phyloP scores from a whole-genome alignment of 2,113 vertebrate species.

The Corythornis vintsioides region DNA sequence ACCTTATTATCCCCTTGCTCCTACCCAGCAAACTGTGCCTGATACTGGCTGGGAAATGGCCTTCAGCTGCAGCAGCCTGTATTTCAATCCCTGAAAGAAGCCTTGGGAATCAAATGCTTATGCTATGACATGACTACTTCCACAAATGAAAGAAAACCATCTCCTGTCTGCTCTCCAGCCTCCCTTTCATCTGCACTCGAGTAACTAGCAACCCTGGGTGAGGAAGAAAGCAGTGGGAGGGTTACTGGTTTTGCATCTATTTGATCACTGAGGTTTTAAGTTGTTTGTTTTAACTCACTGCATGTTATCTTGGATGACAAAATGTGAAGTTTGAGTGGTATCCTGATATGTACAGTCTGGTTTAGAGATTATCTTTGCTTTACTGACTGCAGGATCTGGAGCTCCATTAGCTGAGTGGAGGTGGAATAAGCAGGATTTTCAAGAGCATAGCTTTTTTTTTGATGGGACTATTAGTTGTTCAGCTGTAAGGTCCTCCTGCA shows the following conservation, averaged over 20 bases:
- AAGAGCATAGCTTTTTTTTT: background rate
- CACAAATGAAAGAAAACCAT: background rate
- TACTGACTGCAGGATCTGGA: background rate
- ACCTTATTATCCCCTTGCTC: background rate
- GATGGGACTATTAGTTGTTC: background rate
- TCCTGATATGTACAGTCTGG: background rate
- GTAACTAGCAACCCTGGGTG: accelerated
- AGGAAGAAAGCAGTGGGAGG: background rate
- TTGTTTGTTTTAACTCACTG: background rate
- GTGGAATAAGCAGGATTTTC: background rate
- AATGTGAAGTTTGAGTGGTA: background rate
- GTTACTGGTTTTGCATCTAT: background rate
- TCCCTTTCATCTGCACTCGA: background rate
- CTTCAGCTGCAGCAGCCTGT: background rate
- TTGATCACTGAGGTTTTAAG: background rate
- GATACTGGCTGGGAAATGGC: background rate
- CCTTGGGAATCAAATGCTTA: background rate
- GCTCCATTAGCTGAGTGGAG: background rate
- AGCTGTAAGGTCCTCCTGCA: background rate
- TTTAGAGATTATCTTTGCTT: background rate
- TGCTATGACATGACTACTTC: background rate
- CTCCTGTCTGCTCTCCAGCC: background rate
- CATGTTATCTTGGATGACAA: background rate
- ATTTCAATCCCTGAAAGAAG: background rate
- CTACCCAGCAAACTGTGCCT: background rate